These are phyloP conservation scores for Sciurus carolinensis DNA, from an alignment of 2,797 vertebrate genomes.

Conservation along the genomic window DNA sequence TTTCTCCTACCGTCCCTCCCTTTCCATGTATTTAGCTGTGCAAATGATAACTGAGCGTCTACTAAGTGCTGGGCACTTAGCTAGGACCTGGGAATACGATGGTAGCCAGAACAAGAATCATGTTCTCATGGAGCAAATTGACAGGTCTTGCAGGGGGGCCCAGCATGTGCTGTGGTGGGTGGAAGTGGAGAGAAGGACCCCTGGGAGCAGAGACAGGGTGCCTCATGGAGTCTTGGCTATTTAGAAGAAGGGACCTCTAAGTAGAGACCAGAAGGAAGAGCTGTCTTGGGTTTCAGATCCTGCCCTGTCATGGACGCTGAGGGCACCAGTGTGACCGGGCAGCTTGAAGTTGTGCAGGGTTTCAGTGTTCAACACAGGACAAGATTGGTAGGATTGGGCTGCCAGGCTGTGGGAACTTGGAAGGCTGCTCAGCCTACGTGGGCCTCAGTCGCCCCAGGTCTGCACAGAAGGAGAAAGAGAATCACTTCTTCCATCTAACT, in stretches of 20 bases:
- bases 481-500: background rate
- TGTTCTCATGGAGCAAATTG: background rate
- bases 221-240: background rate
- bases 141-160: background rate
- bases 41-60: background rate
- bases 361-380: background rate
- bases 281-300: background rate
- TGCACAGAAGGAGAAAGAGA: background rate
- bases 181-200: rapidly evolving
- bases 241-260: background rate
- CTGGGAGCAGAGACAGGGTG: background rate
- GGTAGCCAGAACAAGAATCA: background rate
- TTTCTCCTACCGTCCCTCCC: background rate
- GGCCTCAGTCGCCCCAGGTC: background rate
- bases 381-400: background rate
- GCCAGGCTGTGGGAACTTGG: too few species aligned
- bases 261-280: background rate
- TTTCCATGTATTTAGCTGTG: background rate
- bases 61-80: background rate
- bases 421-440: background rate
- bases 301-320: background rate
- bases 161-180: background rate
- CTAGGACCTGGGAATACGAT: background rate
- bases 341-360: too few species aligned
- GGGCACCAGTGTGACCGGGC: background rate